Conservation (phyloP, 2,888 invertebrate species). For the Amiota mariae region DNA sequence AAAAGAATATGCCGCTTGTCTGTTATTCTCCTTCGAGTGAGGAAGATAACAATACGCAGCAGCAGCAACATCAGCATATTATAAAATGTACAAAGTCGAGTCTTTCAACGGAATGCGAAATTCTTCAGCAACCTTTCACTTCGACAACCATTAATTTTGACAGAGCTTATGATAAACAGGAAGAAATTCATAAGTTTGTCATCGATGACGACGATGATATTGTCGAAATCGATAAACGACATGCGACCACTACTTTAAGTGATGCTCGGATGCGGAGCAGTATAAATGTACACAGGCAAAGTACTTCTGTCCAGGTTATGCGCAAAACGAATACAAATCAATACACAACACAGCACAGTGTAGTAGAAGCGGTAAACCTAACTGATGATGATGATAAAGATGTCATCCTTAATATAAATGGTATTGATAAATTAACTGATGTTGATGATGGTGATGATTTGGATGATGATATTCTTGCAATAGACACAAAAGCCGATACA, state of each 20-base stretch:
- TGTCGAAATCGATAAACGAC: not conserved
- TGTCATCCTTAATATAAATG: no score
- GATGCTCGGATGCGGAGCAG: no score
- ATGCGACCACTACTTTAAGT: not conserved
- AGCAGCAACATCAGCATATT: slow-evolving; percentile 16
- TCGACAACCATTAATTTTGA: slow-evolving; percentile 10
- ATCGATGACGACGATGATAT: not conserved
- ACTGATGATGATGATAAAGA: no score
- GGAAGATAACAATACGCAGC: no score
- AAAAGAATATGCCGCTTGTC: slow-evolving; percentile 50
- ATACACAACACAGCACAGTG: not conserved
- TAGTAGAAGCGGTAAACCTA: not conserved
- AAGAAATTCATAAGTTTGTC: not conserved
- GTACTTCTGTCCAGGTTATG: not conserved
- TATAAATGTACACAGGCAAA: no score
- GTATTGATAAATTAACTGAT: not conserved
- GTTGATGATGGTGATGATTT: not conserved
- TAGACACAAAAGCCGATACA: not conserved
- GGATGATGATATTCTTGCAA: not conserved
- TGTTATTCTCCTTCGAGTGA: slow-evolving; percentile 44
- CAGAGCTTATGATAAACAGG: not conserved
- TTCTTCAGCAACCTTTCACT: not conserved
- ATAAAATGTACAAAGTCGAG: not conserved
- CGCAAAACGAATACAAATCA: not conserved
- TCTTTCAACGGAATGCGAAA: not conserved